phyloP scores from a whole-genome alignment of 2,888 invertebrate species.

The Drosophila melanocephala region DNA sequence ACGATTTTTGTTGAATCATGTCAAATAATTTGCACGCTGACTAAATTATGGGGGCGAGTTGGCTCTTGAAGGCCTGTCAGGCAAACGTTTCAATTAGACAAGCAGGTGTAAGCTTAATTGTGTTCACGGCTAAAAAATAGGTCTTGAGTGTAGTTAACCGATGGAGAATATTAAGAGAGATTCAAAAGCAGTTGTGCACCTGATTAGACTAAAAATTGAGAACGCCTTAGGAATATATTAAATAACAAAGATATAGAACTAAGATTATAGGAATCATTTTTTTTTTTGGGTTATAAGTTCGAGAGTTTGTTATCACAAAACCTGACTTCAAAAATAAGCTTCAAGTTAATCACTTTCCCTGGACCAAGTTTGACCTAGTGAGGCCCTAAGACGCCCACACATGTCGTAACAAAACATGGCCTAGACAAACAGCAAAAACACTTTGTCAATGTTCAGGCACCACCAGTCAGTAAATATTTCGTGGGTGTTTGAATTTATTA shows the following conservation, averaged over 20 bases:
- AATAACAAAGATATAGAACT: not conserved
- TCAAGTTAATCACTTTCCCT: not conserved
- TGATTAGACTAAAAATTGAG: not conserved
- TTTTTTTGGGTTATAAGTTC: not conserved
- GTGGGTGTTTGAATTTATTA: constrained; percentile 78
- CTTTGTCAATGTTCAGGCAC: constrained; percentile 40
- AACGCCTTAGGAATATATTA: not conserved
- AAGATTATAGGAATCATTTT: not conserved
- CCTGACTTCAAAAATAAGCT: not conserved
- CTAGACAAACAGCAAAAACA: constrained; percentile 27
- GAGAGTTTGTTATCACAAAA: constrained; percentile 1
- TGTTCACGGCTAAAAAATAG: not conserved
- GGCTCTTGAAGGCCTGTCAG: constrained; percentile 44
- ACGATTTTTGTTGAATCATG: constrained; percentile 71
- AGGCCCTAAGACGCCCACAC: constrained; percentile 27
- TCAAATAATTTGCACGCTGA: constrained; percentile 62
- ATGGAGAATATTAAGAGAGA: not conserved
- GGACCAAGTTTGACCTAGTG: constrained; percentile 34
- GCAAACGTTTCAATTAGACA: constrained; percentile 26
- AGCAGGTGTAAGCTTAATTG: constrained; percentile 26
- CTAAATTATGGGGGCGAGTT: constrained; percentile 44
- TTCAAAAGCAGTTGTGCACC: not conserved
- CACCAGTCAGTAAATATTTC: constrained; percentile 20
- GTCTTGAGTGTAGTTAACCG: not conserved
- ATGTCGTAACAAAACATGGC: constrained; percentile 16